These are phyloP conservation scores for Nymphicus hollandicus DNA, from an alignment of 2,113 vertebrate genomes.

Conservation along the genomic window DNA sequence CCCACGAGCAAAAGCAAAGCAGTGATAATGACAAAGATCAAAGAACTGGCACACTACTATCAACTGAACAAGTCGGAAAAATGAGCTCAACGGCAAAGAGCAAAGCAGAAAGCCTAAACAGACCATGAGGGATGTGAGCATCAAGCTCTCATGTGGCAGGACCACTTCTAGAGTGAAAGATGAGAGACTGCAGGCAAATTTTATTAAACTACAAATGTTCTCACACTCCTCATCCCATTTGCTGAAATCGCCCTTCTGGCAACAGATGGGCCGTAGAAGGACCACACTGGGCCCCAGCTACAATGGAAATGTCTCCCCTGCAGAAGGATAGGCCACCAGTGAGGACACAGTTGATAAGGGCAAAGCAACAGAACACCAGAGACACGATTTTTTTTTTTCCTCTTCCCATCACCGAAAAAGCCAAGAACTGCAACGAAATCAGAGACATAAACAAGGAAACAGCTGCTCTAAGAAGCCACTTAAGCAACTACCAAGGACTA, in stretches of 20 bases:
- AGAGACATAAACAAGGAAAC: constrained; percentile 32
- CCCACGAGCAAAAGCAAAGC: background rate
- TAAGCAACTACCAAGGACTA: background rate
- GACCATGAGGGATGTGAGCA: background rate
- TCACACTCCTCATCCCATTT: background rate
- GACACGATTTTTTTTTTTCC: background rate
- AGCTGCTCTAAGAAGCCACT: constrained; percentile 41
- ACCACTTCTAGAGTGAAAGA: background rate
- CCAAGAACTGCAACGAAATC: background rate
- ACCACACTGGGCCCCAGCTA: background rate
- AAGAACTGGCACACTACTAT: background rate
- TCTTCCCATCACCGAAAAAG: background rate
- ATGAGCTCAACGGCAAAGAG: background rate
- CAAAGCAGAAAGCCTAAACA: background rate
- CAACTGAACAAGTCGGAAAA: background rate
- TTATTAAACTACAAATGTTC: background rate
- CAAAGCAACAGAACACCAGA: background rate
- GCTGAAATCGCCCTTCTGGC: background rate
- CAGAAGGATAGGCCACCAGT: background rate
- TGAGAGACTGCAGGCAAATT: background rate
- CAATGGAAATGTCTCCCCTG: background rate
- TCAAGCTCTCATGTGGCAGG: background rate
- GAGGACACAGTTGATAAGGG: background rate
- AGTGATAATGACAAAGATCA: background rate
- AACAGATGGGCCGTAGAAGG: background rate